Evolutionary conservation across 2,797 vertebrate genomes (phyloP).

Genomic region (Pseudochirops cupreus): DNA sequence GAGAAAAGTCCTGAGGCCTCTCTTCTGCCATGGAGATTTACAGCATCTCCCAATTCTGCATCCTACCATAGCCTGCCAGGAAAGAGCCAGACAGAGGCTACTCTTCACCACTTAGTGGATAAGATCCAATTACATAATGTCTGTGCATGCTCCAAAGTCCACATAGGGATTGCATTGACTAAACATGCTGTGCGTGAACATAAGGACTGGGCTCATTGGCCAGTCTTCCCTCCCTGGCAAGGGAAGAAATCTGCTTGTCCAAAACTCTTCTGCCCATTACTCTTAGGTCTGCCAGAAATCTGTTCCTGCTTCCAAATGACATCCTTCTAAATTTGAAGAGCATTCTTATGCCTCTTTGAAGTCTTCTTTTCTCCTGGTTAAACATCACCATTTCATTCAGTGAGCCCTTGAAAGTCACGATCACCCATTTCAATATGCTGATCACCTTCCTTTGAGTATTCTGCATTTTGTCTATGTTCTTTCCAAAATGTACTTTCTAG

Average conservation of each 20-base stretch:
- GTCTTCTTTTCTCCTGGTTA: neutral
- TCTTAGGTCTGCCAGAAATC: neutral
- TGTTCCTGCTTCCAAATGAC: neutral
- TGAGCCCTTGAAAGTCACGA: neutral
- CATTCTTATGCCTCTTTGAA: neutral
- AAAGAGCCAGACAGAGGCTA: neutral
- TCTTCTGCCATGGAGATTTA: neutral
- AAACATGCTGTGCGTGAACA: neutral
- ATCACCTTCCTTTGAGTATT: neutral
- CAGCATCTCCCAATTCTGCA: neutral
- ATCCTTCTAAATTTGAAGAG: neutral
- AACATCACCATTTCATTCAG: neutral
- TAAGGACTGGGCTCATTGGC: neutral
- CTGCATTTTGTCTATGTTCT: neutral
- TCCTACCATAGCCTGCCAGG: neutral
- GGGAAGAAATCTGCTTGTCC: neutral
- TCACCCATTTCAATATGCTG: neutral
- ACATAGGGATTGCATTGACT: neutral
- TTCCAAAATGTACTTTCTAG: neutral
- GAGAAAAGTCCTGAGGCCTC: neutral
- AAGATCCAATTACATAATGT: neutral
- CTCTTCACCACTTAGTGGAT: neutral
- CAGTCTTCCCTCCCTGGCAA: neutral
- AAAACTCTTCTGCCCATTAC: neutral
- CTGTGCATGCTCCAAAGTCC: neutral